phyloP scores from a whole-genome alignment of 2,113 vertebrate species.

The Dromas ardeola region DNA sequence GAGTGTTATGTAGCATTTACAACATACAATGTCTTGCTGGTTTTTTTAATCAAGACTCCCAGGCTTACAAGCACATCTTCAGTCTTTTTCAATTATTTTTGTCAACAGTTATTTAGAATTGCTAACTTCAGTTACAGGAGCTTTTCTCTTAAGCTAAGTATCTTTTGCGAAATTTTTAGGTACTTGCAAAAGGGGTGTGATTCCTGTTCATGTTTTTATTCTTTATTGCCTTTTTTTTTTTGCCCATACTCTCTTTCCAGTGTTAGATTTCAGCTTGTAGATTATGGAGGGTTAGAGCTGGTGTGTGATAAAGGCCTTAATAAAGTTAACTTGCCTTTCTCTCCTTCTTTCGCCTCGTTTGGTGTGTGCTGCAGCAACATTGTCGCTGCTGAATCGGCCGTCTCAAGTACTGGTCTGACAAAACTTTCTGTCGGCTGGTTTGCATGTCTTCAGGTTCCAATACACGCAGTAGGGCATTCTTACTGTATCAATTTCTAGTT shows the following conservation, averaged over 20 bases:
- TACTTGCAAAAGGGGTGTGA: neutral
- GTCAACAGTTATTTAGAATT: neutral
- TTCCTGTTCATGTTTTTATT: neutral
- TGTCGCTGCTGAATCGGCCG: neutral
- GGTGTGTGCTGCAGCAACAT: neutral
- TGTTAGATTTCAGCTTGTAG: neutral
- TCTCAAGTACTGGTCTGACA: neutral
- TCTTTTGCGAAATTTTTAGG: neutral
- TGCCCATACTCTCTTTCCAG: neutral
- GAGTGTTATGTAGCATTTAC: neutral
- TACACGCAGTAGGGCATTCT: neutral
- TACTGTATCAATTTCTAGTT: neutral
- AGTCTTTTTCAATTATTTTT: neutral
- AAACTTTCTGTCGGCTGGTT: neutral
- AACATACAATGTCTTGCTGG: neutral
- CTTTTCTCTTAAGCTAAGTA: neutral
- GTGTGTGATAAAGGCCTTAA: neutral
- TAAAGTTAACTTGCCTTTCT: neutral
- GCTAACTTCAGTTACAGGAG: neutral
- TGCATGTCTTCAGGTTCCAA: neutral
- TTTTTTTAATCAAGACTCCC: neutral
- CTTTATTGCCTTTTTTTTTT: neutral
- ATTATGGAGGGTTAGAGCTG: neutral
- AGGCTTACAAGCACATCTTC: neutral
- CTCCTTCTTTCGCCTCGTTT: neutral